Evolutionary conservation across 2,113 vertebrate genomes (phyloP).

Genomic region (Sylvietta virens): DNA sequence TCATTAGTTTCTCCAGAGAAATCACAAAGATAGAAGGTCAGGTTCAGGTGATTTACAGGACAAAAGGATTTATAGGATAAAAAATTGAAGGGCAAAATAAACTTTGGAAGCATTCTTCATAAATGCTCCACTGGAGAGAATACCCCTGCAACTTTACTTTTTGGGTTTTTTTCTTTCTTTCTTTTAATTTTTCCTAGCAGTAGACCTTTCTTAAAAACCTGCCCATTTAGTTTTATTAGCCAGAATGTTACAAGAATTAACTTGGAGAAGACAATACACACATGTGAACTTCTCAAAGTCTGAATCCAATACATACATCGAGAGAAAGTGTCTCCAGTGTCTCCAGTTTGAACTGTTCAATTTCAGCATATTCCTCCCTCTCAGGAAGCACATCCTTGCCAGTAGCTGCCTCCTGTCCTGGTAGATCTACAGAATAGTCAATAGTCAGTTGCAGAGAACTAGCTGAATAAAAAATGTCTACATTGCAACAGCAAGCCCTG

Average conservation of each 20-base stretch:
- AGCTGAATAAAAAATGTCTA: neutral
- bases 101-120: neutral
- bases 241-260: neutral
- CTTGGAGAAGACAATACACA: neutral
- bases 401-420: neutral
- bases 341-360: constrained; percentile 42
- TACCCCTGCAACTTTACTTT: neutral
- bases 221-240: neutral
- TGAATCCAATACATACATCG: constrained; percentile 46
- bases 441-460: neutral
- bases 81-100: neutral
- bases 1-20: neutral
- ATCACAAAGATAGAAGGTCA: neutral
- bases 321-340: constrained; percentile 46
- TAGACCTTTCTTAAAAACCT: neutral
- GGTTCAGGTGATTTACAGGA: neutral
- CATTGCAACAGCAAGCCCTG: neutral
- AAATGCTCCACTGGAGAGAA: neutral
- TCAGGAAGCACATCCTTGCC: constrained; percentile 37
- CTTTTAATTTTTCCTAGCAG: neutral
- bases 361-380: constrained; percentile 32
- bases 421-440: constrained; percentile 13
- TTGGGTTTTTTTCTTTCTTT: neutral
- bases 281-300: neutral
- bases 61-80: neutral